Conservation (phyloP, 2,888 invertebrate genomes). For the Andrena praecox region DNA sequence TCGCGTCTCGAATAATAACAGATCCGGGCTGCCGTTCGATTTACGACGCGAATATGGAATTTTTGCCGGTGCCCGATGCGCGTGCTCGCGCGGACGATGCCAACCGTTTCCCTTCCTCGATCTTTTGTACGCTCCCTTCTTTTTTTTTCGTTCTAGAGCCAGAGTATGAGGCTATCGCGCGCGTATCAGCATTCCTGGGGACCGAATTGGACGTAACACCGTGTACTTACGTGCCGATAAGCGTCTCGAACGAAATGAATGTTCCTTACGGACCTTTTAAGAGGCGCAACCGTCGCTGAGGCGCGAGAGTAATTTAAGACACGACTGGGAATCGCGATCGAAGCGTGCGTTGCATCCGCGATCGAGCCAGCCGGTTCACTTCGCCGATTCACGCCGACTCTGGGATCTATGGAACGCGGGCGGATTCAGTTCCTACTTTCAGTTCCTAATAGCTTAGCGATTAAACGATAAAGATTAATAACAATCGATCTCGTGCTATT, state of each 20-base stretch:
- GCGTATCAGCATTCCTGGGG: constrained; percentile 62
- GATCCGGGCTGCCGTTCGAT: constrained; percentile 26
- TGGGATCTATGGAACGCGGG: constrained; percentile 9
- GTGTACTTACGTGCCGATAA: constrained; percentile 69
- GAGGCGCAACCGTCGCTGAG: constrained; percentile 61
- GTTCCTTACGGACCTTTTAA: constrained; percentile 66
- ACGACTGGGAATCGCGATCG: constrained; percentile 59
- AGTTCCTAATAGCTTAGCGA: constrained; percentile 29
- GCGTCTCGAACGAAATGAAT: constrained; percentile 62
- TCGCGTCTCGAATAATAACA: constrained; percentile 44
- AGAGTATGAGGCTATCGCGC: constrained; percentile 40
- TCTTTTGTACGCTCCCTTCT: neutral
- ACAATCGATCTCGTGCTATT: too few species aligned
- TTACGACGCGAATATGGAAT: constrained; percentile 20
- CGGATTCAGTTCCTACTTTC: constrained; percentile 20
- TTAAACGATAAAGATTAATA: too few species aligned
- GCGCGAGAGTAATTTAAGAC: constrained; percentile 70
- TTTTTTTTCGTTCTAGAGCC: constrained; percentile 4
- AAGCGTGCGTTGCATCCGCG: constrained; percentile 61
- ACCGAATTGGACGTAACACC: constrained; percentile 69
- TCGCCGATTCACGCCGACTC: neutral
- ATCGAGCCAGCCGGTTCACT: constrained; percentile 48
- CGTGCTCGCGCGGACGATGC: neutral
- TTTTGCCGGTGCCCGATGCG: neutral
- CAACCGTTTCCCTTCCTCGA: neutral